Base-by-base conservation (phyloP, 2,888 invertebrate species). In the Athetis lepigone region DNA sequence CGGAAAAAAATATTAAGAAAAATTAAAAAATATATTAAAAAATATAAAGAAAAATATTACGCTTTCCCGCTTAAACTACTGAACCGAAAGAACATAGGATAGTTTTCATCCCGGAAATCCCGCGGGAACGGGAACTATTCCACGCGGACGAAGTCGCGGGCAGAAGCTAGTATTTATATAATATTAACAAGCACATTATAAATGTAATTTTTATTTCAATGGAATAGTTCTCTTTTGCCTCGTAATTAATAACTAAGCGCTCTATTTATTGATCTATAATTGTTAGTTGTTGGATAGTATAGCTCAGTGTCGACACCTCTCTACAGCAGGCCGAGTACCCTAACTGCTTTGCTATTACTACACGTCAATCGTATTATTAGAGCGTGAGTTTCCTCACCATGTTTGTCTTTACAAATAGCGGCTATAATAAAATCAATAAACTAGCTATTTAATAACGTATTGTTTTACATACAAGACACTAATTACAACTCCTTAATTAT, bases 381-480 rank as follows among this genome's bases (percentile, higher is more conserved):
- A 75, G 62, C 62, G 70, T 61, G 70, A 61, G 70, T 75, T 71
- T 61, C 75, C 23, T 71, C 42, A 57, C 54, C 70, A 57, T 52
- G 52, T 63, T 23, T 43, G 37, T 75, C 61, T 70, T 56, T 61
- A 69, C 37, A 52, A 58, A 52, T 57, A 19, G 23, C 39, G 21
- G 55, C 21, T 51, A 42, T 54, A 68, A 18, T 57, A 46, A 46
- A 51, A 36, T 51, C n/a, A 37, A 42, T 66, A 46, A 50, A 62
- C 8, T 23, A 25, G 18, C 5, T 29, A 23, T 29, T 23, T n/a
- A 16, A 13, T 54, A 37, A 33, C 13, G 45, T 6, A 33, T 46
- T 16, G 39, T 36, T 46, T 51, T 25, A 45, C 9, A 27, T 13
- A 16, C 0, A 16, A 25, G 8, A 43, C 11, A 23, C 7, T 37